Evolutionary conservation across 2,797 vertebrate species (phyloP).

Genomic region (Vespertilio murinus): DNA sequence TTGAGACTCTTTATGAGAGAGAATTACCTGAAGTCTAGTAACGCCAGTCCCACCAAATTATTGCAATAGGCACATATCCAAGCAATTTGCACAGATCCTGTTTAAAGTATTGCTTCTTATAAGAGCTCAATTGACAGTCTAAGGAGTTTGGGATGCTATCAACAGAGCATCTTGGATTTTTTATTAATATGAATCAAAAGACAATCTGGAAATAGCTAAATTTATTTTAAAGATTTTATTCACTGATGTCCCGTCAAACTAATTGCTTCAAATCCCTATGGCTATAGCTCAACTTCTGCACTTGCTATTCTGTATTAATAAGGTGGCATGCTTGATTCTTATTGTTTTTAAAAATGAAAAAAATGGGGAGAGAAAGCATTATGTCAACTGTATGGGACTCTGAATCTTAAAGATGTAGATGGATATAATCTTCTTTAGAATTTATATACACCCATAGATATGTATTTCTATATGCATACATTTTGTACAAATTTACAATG

Average conservation of each 20-base stretch:
- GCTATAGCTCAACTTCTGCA: conserved; percentile 84
- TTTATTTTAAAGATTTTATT: conserved; percentile 82
- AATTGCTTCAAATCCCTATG: conserved; percentile 85
- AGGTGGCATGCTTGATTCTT: conserved; percentile 83
- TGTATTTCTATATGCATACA: conserved; percentile 84
- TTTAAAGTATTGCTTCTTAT: conserved; percentile 69
- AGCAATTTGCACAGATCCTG: conserved; percentile 63
- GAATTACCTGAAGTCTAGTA: conserved; percentile 73
- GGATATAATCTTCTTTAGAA: conserved; percentile 81
- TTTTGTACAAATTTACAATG: conserved; percentile 81
- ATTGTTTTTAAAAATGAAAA: conserved; percentile 77
- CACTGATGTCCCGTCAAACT: conserved; percentile 85
- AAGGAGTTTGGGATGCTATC: conserved; percentile 75
- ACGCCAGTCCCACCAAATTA: conserved; percentile 73
- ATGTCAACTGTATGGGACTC: conserved; percentile 72
- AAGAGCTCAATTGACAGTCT: conserved; percentile 71
- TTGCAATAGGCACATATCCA: conserved; percentile 72
- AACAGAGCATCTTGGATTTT: conserved; percentile 76
- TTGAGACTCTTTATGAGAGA: conserved; percentile 70
- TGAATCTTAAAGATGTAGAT: conserved; percentile 81
- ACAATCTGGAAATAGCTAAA: conserved; percentile 82
- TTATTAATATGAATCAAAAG: conserved; percentile 82
- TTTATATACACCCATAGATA: conserved; percentile 83
- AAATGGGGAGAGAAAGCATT: conserved; percentile 80
- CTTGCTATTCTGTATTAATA: conserved; percentile 86